These are phyloP conservation scores for Poecilus cupreus DNA, from an alignment of 2,888 invertebrate species.

Conservation along the genomic window DNA sequence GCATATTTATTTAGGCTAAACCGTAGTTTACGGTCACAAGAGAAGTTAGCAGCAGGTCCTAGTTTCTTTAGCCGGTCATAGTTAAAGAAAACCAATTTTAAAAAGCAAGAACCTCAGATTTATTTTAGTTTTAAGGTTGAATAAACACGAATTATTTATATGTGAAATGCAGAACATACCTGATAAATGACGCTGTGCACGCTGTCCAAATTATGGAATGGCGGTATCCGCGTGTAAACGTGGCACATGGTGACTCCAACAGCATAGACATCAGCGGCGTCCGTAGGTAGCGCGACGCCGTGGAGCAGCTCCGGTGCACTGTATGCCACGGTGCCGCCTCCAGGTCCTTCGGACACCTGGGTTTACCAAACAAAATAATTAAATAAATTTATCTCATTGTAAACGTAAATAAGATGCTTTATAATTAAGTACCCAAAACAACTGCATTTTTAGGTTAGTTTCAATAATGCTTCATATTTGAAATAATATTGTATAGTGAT, in stretches of 20 bases:
- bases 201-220: slow-evolving; percentile 13
- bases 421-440: no score
- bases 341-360: background rate
- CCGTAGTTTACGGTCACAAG: no score
- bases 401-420: no score
- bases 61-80: no score
- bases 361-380: no score
- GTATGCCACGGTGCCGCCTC: slow-evolving; percentile 21
- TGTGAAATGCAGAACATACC: background rate
- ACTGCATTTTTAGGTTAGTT: no score
- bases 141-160: background rate
- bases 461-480: no score
- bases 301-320: slow-evolving; percentile 8
- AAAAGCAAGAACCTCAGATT: background rate
- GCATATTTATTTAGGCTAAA: background rate
- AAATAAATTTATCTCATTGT: no score
- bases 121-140: no score
- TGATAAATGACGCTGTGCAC: slow-evolving; percentile 13
- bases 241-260: slow-evolving; percentile 18
- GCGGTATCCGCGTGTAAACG: background rate
- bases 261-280: slow-evolving; percentile 21
- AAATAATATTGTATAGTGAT: no score
- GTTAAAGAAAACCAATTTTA: background rate
- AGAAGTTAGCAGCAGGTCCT: no score
- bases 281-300: background rate